phyloP scores from a whole-genome alignment of 2,113 vertebrate species.

The Callionymus lyra region DNA sequence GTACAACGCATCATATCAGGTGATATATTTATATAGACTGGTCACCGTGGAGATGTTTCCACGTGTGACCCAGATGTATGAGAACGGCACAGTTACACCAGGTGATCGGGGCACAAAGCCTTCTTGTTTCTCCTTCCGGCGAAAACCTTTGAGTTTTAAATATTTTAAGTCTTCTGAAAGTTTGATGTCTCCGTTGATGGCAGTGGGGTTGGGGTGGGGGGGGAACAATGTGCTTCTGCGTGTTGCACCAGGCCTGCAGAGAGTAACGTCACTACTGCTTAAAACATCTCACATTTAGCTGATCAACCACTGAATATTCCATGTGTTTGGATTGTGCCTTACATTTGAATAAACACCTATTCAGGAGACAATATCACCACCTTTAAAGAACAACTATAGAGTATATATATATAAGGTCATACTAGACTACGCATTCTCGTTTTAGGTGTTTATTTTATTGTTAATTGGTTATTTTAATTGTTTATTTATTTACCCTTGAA shows the following conservation, averaged over 20 bases:
- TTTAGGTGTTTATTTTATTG: no score
- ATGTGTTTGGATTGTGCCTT: no score
- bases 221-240: neutral
- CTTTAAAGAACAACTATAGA: no score
- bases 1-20: conserved; percentile 8
- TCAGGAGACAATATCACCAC: no score
- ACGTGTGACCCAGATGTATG: conserved; percentile 30
- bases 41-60: conserved; percentile 17
- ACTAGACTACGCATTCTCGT: no score
- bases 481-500: no score
- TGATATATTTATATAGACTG: conserved; percentile 39
- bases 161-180: conserved; percentile 61
- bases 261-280: no score
- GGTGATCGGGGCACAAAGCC: conserved; percentile 33
- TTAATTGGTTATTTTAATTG: no score
- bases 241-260: no score
- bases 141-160: conserved; percentile 50
- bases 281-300: no score
- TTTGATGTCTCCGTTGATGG: conserved; percentile 44
- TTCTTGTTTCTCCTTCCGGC: conserved; percentile 39
- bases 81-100: conserved; percentile 44
- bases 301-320: no score
- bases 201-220: conserved; percentile 11
- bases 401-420: neutral
- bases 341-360: no score